Base-by-base conservation (phyloP, 2,113 vertebrate genomes). In the Solea solea region DNA sequence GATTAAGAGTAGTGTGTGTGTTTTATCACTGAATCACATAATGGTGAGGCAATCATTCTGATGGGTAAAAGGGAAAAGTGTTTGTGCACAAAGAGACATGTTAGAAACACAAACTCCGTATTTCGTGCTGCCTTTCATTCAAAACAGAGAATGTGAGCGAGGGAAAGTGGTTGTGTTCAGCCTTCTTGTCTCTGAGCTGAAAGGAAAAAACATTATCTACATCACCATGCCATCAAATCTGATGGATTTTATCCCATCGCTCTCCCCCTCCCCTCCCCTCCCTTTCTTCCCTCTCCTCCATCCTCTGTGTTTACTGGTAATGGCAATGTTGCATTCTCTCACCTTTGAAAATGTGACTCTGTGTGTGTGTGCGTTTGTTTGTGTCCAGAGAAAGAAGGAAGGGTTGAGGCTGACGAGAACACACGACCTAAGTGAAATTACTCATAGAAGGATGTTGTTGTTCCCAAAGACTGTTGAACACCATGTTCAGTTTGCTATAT, bases 191-290 rank as follows among this genome's bases (percentile, higher is more conserved):
- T 83, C 82, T 73, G 78, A 83, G 76, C 85, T 86, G 86, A 86
- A 90, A 86, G 89, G 86, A 87, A 71, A 90, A 86, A 91, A 90
- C 88, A 90, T 90, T 87, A 92, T 87, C 91, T 92, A 87, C 88
- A 91, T 91, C 91, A 91, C 82, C 86, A 90, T 89, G 88, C 91
- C 83, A 90, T 92, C 88, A 90, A 91, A 91, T 89, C 84, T 89
- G 86, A 91, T 91, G 86, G 86, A 86, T 88, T 90, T 89, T 80
- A 80, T 83, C 81, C 73, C 72, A 75, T 73, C 79, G 34, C 70
- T 46, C 39, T 15, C 60, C 58, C 55, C 13, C 39, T 12, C 45
- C 25, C 54, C 54, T 42, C n/a, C n/a, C 40, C 25, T 25, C 45
- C 9, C 60, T 77, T 65, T 79, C 69, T 81, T 76, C 67, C 73